Conservation (phyloP, 2,113 vertebrate species). For the Pedionomus torquatus region DNA sequence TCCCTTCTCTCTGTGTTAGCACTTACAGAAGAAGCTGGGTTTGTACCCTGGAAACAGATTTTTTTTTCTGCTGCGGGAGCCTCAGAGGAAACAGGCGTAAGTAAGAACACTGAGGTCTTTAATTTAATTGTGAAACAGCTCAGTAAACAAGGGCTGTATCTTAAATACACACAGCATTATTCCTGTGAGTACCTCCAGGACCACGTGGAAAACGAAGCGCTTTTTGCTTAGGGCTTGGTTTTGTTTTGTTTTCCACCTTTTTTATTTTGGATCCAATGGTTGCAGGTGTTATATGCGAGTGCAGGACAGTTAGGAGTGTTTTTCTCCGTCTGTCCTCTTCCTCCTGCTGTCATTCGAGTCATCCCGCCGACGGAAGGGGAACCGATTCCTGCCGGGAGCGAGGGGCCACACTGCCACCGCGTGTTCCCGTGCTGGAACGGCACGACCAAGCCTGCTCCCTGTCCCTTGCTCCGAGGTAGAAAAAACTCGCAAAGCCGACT, state of each 20-base stretch:
- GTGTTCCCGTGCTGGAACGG: neutral
- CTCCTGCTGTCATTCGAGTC: rapidly evolving
- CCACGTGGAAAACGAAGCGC: rapidly evolving
- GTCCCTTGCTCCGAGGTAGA: rapidly evolving
- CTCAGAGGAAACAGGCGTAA: neutral
- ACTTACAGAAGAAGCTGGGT: neutral
- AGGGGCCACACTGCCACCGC: constrained; percentile 15
- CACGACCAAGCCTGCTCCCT: rapidly evolving
- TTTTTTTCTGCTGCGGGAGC: neutral
- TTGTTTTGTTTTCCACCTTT: rapidly evolving
- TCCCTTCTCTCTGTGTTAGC: neutral
- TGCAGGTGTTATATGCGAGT: neutral
- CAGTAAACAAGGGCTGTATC: neutral
- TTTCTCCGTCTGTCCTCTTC: neutral
- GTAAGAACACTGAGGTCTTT: neutral
- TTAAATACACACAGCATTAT: neutral
- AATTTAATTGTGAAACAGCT: neutral
- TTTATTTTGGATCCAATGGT: neutral
- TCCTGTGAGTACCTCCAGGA: neutral
- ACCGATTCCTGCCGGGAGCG: rapidly evolving
- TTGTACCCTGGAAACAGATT: neutral
- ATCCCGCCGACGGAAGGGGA: neutral
- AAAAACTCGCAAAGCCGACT: rapidly evolving
- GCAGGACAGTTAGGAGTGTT: neutral
- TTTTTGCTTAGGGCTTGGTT: rapidly evolving